Evolutionary conservation across 2,113 vertebrate species (phyloP).

Genomic region (Tenrec ecaudatus): DNA sequence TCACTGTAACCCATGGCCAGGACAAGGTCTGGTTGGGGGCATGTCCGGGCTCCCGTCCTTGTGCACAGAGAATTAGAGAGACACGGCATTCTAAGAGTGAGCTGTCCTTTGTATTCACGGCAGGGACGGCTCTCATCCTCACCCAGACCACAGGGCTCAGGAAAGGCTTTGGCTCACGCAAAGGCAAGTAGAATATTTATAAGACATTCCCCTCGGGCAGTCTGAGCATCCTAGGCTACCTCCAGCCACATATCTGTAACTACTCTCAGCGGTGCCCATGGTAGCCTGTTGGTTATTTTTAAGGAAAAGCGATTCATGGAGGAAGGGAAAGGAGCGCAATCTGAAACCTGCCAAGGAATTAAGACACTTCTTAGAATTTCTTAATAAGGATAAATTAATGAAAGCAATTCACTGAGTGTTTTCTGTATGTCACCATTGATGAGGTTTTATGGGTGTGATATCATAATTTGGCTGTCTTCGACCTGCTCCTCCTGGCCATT

Average conservation of each 20-base stretch:
- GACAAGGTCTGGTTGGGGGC: not conserved
- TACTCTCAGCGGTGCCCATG: conserved; percentile 76
- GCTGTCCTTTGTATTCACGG: not conserved
- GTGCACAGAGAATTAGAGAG: not conserved
- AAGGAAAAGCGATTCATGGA: conserved; percentile 66
- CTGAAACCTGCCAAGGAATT: conserved; percentile 85
- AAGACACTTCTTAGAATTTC: conserved; percentile 85
- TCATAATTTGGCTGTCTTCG: conserved; percentile 90
- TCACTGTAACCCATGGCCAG: not conserved
- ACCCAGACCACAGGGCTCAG: conserved; percentile 7
- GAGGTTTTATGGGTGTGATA: conserved; percentile 90
- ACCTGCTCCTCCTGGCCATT: conserved; percentile 87
- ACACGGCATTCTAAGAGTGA: not conserved
- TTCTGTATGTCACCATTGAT: conserved; percentile 88
- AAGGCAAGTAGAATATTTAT: conserved; percentile 36
- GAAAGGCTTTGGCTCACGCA: not conserved
- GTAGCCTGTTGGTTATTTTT: conserved; percentile 77
- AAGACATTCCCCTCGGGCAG: not conserved
- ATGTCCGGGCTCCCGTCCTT: not conserved
- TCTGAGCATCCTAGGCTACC: conserved; percentile 40
- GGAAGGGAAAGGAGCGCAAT: conserved; percentile 32
- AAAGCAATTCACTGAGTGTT: conserved; percentile 89
- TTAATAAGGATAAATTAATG: conserved; percentile 89
- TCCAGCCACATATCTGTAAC: conserved; percentile 17
- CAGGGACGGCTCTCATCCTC: not conserved